Evolutionary conservation across 2,797 vertebrate genomes (phyloP), one percentile per base, ranked within the genome.

Genomic region (Sylvilagus floridanus): DNA sequence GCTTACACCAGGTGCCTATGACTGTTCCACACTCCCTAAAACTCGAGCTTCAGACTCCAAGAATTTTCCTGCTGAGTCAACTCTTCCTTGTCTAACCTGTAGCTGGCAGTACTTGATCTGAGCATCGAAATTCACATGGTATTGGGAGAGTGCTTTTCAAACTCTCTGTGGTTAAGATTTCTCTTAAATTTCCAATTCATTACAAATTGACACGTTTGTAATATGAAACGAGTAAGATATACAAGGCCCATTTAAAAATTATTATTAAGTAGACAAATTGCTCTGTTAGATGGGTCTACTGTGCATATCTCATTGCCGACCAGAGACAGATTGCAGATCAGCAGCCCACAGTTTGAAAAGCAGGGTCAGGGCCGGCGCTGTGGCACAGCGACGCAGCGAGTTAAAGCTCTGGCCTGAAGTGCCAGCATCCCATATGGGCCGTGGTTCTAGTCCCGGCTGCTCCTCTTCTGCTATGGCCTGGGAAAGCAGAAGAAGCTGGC

Each of bases 191-290:
- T 77, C 50, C 19, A 76, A 16, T 78, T 19, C 28, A 19, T 87
- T 19, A 35, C n/a, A 60, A 75, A 88, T 73, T 13, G 22, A 77
- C 7, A 62, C 21, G 83, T 68, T 68, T 76, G 24, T 89, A 93
- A 86, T 73, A 75, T n/a, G 2, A 65, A 52, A 77, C 75, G 12
- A 83, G 17, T 71, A 19, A 86, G 52, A 50, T 62, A 30, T 75
- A 35, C 14, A 91, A 83, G 13, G 11, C 37, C 30, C 10, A 77
- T 13, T 93, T 84, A 92, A 52, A 57, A 73, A 77, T 52, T 71
- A 75, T 92, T 92, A 73, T 95, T 60, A 91, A 82, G 71, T 73
- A 66, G 22, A 76, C 21, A 78, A 84, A 63, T 85, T 54, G 54
- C 28, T 85, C 13, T 90, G 14, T 35, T 21, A 71, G 65, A 52